phyloP scores from a whole-genome alignment of 2,888 invertebrate species.

The Drosophila paranaensis region DNA sequence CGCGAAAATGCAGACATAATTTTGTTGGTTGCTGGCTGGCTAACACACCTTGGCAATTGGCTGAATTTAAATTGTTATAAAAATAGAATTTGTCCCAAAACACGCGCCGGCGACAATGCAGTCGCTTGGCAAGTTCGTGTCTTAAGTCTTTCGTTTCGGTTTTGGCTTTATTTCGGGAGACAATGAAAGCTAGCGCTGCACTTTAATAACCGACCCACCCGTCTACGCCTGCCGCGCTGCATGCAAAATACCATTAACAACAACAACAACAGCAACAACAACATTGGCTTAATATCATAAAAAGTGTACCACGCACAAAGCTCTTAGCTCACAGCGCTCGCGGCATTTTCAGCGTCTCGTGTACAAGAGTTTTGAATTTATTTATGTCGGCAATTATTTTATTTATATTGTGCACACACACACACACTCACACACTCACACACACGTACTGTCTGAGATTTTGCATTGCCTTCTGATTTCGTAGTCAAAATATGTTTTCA shows the following conservation, averaged over 20 bases:
- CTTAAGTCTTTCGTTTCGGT: slow-evolving; percentile 74
- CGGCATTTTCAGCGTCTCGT: slow-evolving; percentile 34
- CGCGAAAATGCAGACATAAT: slow-evolving; percentile 79
- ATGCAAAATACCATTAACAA: slow-evolving; percentile 75
- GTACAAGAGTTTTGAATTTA: slow-evolving; percentile 74
- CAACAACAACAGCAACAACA: slow-evolving; percentile 65
- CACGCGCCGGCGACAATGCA: slow-evolving; percentile 69
- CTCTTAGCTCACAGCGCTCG: slow-evolving; percentile 29
- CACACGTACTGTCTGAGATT: slow-evolving; percentile 27
- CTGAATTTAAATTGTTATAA: slow-evolving; percentile 78
- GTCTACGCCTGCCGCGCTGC: slow-evolving; percentile 37
- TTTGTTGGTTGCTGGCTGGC: slow-evolving; percentile 35
- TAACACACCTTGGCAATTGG: slow-evolving; percentile 78
- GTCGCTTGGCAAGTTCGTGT: slow-evolving; percentile 67
- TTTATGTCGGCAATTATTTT: slow-evolving; percentile 83
- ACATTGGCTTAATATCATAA: slow-evolving; percentile 46
- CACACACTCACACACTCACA: slow-evolving; percentile 13
- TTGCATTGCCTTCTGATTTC: slow-evolving; percentile 71
- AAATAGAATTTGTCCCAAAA: slow-evolving; percentile 81
- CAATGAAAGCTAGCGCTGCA: slow-evolving; percentile 76
- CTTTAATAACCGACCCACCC: slow-evolving; percentile 43
- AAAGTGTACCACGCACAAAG: slow-evolving; percentile 68
- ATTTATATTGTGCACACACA: slow-evolving; percentile 78
- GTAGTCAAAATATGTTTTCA: slow-evolving; percentile 82
- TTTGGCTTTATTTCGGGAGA: slow-evolving; percentile 50